Conservation (phyloP, 2,797 vertebrate genomes). For the Sebastes diploproa region DNA sequence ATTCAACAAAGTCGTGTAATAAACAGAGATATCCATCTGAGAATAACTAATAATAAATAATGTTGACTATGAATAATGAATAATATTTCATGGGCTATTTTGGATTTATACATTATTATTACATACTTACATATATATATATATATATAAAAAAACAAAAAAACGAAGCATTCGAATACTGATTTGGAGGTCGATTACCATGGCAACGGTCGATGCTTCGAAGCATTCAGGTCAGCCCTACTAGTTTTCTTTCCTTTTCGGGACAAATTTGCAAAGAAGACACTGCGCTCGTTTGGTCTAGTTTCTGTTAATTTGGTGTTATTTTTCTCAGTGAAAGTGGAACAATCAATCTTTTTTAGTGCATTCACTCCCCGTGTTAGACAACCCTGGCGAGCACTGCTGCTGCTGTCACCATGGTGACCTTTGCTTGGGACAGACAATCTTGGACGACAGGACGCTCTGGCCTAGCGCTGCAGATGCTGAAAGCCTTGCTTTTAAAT, state of each 20-base stretch:
- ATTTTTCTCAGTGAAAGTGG: conserved; percentile 1
- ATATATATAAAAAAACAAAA: too few relatives aligned
- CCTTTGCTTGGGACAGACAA: conserved; percentile 47
- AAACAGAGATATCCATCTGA: too few relatives aligned
- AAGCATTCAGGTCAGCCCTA: too few relatives aligned
- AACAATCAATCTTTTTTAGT: conserved; percentile 12
- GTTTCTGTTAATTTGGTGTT: conserved; percentile 15
- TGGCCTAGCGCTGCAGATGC: conserved; percentile 50
- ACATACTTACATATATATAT: too few relatives aligned
- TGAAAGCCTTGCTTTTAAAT: conserved; percentile 62
- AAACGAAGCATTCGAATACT: too few relatives aligned
- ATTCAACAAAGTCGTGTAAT: too few relatives aligned
- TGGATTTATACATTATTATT: too few relatives aligned
- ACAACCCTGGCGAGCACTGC: conserved; percentile 20
- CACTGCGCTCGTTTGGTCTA: not conserved
- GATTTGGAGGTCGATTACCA: too few relatives aligned
- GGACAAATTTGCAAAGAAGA: not conserved
- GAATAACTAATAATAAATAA: too few relatives aligned
- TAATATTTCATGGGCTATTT: too few relatives aligned
- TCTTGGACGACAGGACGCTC: conserved; percentile 30
- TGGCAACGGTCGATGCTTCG: too few relatives aligned
- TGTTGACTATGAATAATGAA: too few relatives aligned
- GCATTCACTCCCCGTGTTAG: not conserved
- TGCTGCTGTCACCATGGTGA: conserved; percentile 63
- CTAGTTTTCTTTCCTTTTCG: not conserved